phyloP scores from a whole-genome alignment of 1,140 invertebrate species.

The Euwallacea similis region DNA sequence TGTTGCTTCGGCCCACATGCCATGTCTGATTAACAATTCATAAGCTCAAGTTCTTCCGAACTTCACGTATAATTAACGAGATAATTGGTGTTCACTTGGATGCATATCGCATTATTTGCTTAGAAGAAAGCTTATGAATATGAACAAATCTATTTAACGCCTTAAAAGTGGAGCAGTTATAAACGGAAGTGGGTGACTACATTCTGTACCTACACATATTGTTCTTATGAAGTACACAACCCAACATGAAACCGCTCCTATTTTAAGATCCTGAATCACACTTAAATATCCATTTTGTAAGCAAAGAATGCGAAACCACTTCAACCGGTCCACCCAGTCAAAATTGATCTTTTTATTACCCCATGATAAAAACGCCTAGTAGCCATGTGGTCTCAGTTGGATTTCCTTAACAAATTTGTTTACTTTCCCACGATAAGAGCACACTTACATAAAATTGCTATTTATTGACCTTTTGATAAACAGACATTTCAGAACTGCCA shows the following conservation, averaged over 20 bases:
- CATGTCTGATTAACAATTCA: not conserved
- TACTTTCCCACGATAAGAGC: not conserved
- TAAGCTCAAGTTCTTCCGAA: not conserved
- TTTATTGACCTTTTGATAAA: no score
- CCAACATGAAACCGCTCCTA: conserved; percentile 19
- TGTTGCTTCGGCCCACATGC: not conserved
- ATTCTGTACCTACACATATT: conserved; percentile 24
- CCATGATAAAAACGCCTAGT: conserved; percentile 14
- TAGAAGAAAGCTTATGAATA: not conserved
- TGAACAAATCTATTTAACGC: not conserved
- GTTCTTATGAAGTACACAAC: not conserved
- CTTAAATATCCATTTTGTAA: not conserved
- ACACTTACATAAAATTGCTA: not conserved
- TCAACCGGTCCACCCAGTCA: conserved; percentile 25
- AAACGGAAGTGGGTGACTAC: conserved; percentile 22
- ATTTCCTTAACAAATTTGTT: not conserved
- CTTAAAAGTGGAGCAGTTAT: conserved; percentile 1
- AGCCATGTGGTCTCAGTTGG: conserved; percentile 15
- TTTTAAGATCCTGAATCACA: conserved; percentile 22
- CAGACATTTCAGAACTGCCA: no score
- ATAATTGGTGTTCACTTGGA: no score
- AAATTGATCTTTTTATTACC: conserved; percentile 18
- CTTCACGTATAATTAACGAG: not conserved
- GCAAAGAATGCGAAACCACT: conserved; percentile 3
- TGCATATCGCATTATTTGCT: no score